These are phyloP conservation scores for Alosa alosa DNA, from an alignment of 2,113 vertebrate genomes.

Conservation along the genomic window DNA sequence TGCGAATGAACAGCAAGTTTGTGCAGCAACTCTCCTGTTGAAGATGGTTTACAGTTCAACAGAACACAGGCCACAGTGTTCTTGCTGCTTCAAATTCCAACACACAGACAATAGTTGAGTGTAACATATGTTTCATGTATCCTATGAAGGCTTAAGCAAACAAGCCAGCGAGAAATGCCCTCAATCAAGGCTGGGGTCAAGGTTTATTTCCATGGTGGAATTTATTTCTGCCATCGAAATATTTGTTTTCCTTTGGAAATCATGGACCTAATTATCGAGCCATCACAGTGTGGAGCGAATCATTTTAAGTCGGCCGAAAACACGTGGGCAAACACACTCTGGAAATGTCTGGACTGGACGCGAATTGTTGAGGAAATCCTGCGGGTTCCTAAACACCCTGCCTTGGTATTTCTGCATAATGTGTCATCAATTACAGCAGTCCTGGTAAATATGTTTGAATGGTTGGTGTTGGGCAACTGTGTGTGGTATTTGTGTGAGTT, in stretches of 20 bases:
- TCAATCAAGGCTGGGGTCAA: background rate
- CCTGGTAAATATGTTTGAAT: background rate
- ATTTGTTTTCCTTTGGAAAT: conserved; percentile 2
- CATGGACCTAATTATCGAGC: conserved; percentile 7
- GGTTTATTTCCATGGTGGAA: background rate
- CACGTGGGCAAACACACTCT: background rate
- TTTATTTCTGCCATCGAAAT: background rate
- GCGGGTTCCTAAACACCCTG: background rate
- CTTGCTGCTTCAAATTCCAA: background rate
- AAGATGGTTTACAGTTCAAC: background rate
- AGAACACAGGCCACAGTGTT: background rate
- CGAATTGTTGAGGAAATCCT: background rate
- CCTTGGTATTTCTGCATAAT: too few relatives aligned
- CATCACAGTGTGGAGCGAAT: background rate
- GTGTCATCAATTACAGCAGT: background rate
- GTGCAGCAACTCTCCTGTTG: background rate
- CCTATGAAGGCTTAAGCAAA: conserved; percentile 10
- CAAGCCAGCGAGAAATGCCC: conserved; percentile 1
- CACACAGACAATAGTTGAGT: background rate
- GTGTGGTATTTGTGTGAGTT: background rate
- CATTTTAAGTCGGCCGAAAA: background rate
- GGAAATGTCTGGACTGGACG: background rate
- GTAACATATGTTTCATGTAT: conserved; percentile 5
- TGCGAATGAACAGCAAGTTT: background rate
- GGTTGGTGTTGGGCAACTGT: background rate